phyloP scores from a whole-genome alignment of 2,888 invertebrate species.

The Drosophila emarginata region DNA sequence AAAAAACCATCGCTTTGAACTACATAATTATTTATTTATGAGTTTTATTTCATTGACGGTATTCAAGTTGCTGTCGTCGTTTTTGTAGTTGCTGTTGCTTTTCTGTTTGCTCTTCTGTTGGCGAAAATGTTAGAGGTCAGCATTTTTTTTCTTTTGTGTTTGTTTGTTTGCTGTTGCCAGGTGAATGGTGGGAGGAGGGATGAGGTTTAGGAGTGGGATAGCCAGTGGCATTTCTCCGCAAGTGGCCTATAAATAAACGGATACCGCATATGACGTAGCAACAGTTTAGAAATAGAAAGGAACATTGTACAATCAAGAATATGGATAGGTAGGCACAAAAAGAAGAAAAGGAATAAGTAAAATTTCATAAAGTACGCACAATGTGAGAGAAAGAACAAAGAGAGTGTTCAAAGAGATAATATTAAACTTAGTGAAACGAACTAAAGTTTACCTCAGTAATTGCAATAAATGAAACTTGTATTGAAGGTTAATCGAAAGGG shows the following conservation, averaged over 20 bases:
- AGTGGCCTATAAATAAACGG: slow-evolving; percentile 2
- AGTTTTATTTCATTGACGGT: slow-evolving; percentile 52
- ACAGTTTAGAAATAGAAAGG: slow-evolving; percentile 3
- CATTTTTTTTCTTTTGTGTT: slow-evolving; percentile 15
- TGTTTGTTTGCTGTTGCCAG: slow-evolving; percentile 35
- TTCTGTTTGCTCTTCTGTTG: slow-evolving; percentile 35
- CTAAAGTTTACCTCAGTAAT: no score
- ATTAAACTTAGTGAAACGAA: no score
- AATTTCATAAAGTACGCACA: background rate
- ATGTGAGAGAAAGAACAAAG: background rate
- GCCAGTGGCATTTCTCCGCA: background rate
- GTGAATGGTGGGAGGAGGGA: slow-evolving; percentile 4
- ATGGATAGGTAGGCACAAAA: background rate
- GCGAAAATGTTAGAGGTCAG: slow-evolving; percentile 46
- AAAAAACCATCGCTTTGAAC: slow-evolving; percentile 44
- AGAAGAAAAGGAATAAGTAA: background rate
- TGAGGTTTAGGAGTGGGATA: background rate
- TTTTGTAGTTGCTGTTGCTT: slow-evolving; percentile 39
- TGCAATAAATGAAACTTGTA: no score
- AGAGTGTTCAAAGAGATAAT: background rate
- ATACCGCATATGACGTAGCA: slow-evolving; percentile 8
- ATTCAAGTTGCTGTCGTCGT: slow-evolving; percentile 26
- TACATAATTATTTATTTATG: slow-evolving; percentile 68
- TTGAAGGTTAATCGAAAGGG: no score
- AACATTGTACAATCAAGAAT: background rate